Conservation (phyloP, 2,888 invertebrate species). For the Drosophila robusta region DNA sequence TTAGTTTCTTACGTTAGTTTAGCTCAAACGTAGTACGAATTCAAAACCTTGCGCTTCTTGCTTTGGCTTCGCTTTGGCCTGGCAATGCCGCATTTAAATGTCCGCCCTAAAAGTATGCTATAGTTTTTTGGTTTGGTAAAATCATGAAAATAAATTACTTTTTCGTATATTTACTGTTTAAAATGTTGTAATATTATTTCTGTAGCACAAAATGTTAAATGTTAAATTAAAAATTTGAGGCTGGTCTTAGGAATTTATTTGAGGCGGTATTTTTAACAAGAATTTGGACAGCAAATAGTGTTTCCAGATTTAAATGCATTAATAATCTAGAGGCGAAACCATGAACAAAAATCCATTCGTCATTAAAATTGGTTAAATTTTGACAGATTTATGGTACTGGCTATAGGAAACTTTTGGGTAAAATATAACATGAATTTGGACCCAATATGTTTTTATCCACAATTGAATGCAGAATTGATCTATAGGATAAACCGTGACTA, state of each 20-base stretch:
- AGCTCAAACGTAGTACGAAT: neutral
- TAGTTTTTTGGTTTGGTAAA: neutral
- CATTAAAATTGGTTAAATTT: neutral
- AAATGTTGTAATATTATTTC: too few species aligned
- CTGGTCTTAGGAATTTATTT: too few species aligned
- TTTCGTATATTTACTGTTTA: too few species aligned
- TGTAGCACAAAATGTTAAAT: too few species aligned
- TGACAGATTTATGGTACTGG: too few species aligned
- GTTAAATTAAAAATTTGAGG: too few species aligned
- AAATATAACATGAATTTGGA: neutral
- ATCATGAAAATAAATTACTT: too few species aligned
- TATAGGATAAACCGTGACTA: too few species aligned
- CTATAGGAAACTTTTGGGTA: too few species aligned
- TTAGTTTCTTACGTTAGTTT: conserved; percentile 14
- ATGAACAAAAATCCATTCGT: rapidly evolving
- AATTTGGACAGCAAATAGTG: neutral
- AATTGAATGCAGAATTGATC: neutral
- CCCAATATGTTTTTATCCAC: neutral
- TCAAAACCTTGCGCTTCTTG: neutral
- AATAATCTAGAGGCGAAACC: neutral
- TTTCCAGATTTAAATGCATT: neutral
- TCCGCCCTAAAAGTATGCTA: conserved; percentile 47
- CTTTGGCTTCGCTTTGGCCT: conserved; percentile 9
- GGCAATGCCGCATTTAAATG: conserved; percentile 45
- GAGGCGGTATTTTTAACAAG: too few species aligned